phyloP scores from a whole-genome alignment of 2,113 vertebrate genomes.

The Eublepharis macularius region DNA sequence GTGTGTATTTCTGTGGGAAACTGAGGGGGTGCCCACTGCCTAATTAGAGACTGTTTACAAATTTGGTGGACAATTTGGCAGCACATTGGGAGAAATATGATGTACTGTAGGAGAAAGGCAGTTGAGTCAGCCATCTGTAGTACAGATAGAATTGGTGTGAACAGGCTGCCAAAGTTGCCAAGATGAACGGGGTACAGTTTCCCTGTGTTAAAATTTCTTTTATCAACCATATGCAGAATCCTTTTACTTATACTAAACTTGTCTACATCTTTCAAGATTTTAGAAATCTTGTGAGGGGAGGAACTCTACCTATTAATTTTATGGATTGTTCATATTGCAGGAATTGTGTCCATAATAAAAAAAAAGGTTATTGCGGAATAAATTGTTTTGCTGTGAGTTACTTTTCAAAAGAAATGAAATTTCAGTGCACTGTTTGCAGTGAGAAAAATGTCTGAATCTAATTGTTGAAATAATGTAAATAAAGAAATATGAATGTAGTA shows the following conservation, averaged over 20 bases:
- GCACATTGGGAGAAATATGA: conserved; percentile 26
- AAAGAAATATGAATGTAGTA: background rate
- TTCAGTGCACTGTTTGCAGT: background rate
- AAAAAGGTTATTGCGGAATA: background rate
- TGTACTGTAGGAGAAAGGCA: conserved; percentile 26
- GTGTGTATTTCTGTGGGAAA: conserved; percentile 40
- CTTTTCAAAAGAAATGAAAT: background rate
- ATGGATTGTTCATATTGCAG: background rate
- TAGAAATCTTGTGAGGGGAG: background rate
- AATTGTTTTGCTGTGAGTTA: background rate
- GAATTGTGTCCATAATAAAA: background rate
- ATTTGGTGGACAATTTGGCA: conserved; percentile 39
- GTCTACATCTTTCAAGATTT: background rate
- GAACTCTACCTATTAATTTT: too few relatives aligned
- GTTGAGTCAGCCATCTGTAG: conserved; percentile 32
- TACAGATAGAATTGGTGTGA: conserved; percentile 29
- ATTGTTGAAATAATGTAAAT: background rate
- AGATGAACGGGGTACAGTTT: background rate
- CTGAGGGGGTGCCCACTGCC: conserved; percentile 31
- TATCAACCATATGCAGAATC: background rate
- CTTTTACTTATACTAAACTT: background rate
- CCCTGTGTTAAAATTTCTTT: background rate
- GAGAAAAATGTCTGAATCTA: background rate
- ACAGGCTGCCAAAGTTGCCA: conserved; percentile 21
- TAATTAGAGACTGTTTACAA: conserved; percentile 40